Conservation (phyloP, 2,113 vertebrate genomes). For the Ranitomeya variabilis region DNA sequence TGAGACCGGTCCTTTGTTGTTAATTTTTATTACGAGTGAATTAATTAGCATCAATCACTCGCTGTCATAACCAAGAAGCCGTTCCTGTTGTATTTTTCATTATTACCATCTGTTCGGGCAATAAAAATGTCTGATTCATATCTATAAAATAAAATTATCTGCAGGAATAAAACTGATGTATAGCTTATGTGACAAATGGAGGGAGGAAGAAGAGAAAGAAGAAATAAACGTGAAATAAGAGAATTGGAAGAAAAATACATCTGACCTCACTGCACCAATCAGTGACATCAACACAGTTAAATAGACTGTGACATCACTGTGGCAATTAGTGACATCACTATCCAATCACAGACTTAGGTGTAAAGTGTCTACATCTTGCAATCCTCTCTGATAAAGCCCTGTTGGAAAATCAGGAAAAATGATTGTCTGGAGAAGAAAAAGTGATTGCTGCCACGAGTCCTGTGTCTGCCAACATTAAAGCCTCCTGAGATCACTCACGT, state of each 20-base stretch:
- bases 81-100: not conserved
- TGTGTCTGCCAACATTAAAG: too few relatives aligned
- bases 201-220: not conserved
- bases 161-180: conserved; percentile 14
- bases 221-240: not conserved
- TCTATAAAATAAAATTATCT: conserved; percentile 33
- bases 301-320: not conserved
- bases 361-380: not conserved
- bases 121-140: conserved; percentile 8
- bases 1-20: not conserved
- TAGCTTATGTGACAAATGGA: not conserved
- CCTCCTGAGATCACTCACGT: too few relatives aligned
- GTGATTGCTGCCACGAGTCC: too few relatives aligned
- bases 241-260: not conserved
- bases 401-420: too few relatives aligned
- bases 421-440: too few relatives aligned
- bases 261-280: not conserved
- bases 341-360: not conserved
- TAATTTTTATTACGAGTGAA: conserved; percentile 4
- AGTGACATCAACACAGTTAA: not conserved
- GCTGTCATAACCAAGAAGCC: not conserved
- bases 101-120: conserved; percentile 32
- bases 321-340: not conserved
- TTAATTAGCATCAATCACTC: conserved; percentile 26
- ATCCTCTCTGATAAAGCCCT: too few relatives aligned